These are phyloP conservation scores for Oncorhynchus masou DNA, from an alignment of 2,113 vertebrate species.

Conservation along the genomic window DNA sequence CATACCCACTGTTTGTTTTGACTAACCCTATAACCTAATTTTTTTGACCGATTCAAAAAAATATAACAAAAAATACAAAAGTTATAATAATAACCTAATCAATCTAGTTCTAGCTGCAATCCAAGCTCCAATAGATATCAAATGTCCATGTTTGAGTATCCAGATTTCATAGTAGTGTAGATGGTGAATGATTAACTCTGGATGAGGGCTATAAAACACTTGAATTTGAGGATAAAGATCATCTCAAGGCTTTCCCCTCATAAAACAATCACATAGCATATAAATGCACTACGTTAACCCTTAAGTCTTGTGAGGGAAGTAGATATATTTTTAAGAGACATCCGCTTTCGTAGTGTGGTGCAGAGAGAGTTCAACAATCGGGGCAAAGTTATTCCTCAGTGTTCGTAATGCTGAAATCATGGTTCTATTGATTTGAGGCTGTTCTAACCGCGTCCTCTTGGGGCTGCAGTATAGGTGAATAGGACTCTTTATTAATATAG, in stretches of 20 bases:
- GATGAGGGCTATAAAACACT: constrained; percentile 18
- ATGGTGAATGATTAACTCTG: constrained; percentile 62
- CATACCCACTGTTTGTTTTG: not conserved
- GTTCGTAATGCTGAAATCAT: too few relatives aligned
- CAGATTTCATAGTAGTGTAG: constrained; percentile 39
- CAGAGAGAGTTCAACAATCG: not conserved
- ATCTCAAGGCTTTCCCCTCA: constrained; percentile 3
- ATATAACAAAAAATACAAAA: too few relatives aligned
- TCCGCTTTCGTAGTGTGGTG: not conserved
- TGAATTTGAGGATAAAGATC: constrained; percentile 39
- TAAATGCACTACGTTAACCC: not conserved
- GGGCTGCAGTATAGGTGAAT: not conserved
- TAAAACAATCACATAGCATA: not conserved
- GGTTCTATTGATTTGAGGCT: too few relatives aligned
- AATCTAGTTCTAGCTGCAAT: not conserved
- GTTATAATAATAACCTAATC: not conserved
- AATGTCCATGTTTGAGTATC: constrained; percentile 47
- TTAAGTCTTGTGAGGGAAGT: not conserved
- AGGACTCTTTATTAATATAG: not conserved
- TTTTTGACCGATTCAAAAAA: not conserved
- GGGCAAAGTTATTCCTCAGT: too few relatives aligned
- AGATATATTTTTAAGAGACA: not conserved
- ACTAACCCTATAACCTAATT: constrained; percentile 23
- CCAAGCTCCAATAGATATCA: constrained; percentile 14
- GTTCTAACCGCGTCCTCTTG: too few relatives aligned